Percentiles rank a stretch among this genome's conserved stretches.
phyloP scores from a whole-genome alignment of 2,797 vertebrate genomes.

The Sternotherus odoratus region DNA sequence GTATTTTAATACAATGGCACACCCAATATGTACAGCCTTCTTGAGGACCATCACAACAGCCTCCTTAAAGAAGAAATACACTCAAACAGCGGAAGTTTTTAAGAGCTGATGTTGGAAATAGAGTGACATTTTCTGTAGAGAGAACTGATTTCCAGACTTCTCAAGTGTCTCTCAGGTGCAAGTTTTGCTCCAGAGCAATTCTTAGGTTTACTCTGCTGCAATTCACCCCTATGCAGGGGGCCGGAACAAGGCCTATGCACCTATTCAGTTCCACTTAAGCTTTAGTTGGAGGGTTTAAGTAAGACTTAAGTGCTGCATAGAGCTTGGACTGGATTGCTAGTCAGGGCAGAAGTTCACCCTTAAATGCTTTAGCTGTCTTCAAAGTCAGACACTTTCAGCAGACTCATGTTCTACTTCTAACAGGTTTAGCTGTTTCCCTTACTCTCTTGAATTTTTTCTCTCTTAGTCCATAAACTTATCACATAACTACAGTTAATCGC shows the following conservation, averaged over 20 bases:
- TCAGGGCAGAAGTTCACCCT: neutral
- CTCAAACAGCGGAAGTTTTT: neutral
- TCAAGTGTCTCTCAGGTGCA: neutral
- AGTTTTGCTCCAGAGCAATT: neutral
- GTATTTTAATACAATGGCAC: neutral
- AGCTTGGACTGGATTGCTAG: neutral
- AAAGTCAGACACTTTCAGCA: neutral
- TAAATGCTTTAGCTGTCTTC: neutral
- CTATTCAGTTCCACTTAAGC: neutral
- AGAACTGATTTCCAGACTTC: neutral
- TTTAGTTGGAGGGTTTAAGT: neutral
- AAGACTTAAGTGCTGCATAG: neutral
- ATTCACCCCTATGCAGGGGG: neutral
- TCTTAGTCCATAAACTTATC: neutral
- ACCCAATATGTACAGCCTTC: neutral
- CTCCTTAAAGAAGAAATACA: neutral
- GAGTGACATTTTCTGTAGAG: neutral
- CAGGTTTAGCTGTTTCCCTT: neutral
- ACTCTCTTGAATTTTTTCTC: neutral
- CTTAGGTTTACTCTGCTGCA: neutral
- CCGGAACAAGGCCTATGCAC: neutral
- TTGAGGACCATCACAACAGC: neutral
- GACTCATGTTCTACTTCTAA: neutral
- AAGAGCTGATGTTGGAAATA: neutral
- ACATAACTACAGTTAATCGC: neutral